These are phyloP conservation scores for Lycaon pictus DNA, from an alignment of 2,113 vertebrate genomes.

Conservation along the genomic window DNA sequence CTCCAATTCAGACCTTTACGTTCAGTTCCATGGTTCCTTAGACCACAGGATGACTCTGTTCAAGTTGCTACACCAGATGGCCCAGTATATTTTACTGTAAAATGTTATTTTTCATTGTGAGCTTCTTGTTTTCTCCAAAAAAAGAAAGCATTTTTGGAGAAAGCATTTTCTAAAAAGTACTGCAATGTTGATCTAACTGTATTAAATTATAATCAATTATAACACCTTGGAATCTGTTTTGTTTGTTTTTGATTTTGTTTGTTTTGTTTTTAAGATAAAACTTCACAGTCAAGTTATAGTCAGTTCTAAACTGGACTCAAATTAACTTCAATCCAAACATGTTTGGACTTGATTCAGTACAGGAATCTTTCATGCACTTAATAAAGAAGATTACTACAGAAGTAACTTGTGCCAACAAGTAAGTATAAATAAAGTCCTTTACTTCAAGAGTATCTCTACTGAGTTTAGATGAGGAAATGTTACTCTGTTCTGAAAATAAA, in stretches of 20 bases:
- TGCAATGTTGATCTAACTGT: not conserved
- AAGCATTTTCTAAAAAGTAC: not conserved
- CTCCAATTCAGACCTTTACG: too few relatives aligned
- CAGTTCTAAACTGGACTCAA: not conserved
- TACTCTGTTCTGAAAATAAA: not conserved
- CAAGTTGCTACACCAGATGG: not conserved
- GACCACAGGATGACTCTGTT: too few relatives aligned
- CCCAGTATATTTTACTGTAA: not conserved
- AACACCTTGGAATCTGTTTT: not conserved
- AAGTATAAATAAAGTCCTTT: not conserved
- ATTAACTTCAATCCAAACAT: not conserved
- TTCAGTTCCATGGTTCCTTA: not conserved
- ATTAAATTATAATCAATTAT: not conserved
- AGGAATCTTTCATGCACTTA: not conserved
- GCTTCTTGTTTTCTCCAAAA: too few relatives aligned
- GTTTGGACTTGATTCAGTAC: not conserved
- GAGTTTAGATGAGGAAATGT: not conserved
- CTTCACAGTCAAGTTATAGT: not conserved
- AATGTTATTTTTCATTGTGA: not conserved
- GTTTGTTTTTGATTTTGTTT: not conserved
- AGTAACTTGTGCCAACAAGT: not conserved
- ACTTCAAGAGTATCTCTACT: not conserved
- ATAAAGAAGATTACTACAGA: not conserved
- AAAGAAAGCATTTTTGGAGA: not conserved
- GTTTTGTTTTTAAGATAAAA: not conserved